Conservation (phyloP, 2,113 vertebrate genomes). For the Dicaeum eximium region DNA sequence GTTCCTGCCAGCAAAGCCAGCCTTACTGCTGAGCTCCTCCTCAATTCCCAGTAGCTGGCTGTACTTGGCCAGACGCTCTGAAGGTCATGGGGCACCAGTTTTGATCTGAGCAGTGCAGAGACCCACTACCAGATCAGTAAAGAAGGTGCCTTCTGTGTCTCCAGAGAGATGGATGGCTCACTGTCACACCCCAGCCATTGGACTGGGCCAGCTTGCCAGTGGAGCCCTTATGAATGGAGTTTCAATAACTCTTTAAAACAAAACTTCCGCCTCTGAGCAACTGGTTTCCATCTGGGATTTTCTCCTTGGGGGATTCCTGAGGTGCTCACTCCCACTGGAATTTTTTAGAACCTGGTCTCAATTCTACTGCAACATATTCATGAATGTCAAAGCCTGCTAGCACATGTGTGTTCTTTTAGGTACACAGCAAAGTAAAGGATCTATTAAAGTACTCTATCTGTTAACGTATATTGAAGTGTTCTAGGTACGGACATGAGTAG, state of each 20-base stretch:
- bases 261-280: not conserved
- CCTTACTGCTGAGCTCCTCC: conserved; percentile 89
- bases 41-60: conserved; percentile 77
- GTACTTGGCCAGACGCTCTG: fast-evolving
- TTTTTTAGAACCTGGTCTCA: not conserved
- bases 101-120: not conserved
- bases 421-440: not conserved
- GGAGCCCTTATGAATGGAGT: not conserved
- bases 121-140: not conserved
- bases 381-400: not conserved
- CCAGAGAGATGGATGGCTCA: fast-evolving
- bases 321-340: not conserved
- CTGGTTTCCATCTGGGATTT: not conserved
- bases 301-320: not conserved
- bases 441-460: not conserved
- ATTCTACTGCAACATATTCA: not conserved
- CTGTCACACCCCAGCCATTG: not conserved
- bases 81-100: fast-evolving
- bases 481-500: not conserved
- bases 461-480: not conserved
- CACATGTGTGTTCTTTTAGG: not conserved
- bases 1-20: conserved; percentile 84
- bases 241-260: not conserved
- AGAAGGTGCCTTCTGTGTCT: not conserved
- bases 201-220: not conserved